Percentiles rank a stretch among this genome's conserved stretches.
Conservation (phyloP, 1,140 invertebrate species). For the Papilio machaon region DNA sequence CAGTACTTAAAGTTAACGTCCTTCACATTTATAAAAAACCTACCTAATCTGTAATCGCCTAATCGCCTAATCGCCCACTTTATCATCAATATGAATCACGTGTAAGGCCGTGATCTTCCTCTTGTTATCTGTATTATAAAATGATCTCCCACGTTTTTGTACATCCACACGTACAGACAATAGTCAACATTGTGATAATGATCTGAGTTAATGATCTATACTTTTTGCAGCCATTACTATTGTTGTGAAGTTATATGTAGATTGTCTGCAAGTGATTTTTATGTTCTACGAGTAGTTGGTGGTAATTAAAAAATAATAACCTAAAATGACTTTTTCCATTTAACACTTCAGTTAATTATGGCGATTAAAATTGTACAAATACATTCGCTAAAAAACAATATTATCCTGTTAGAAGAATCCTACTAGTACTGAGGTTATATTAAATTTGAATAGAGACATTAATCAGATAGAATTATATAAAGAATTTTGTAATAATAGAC, state of each 20-base stretch:
- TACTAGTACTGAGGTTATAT: no score
- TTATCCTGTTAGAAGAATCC: no score
- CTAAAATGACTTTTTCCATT: no score
- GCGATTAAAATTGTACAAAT: no score
- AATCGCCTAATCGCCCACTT: background rate
- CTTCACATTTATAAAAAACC: conserved; percentile 19
- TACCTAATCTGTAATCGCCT: background rate
- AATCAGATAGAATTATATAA: no score
- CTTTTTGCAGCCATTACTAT: background rate
- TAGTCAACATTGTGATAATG: conserved; percentile 53
- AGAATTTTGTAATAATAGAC: no score
- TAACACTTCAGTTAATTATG: no score
- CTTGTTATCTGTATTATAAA: conserved; percentile 57
- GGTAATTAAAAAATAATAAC: no score
- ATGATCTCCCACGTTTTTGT: conserved; percentile 71
- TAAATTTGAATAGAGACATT: no score
- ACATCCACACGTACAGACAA: conserved; percentile 43
- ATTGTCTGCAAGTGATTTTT: no score
- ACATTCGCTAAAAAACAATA: no score
- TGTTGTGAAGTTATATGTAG: background rate
- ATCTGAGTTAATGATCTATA: conserved; percentile 41
- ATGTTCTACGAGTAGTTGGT: no score
- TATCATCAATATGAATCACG: conserved; percentile 33
- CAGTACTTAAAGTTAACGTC: background rate
- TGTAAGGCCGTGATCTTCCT: conserved; percentile 67